A percentile compares a stretch with the other conserved stretches of the same genome.
These are phyloP conservation scores for Oedothorax gibbosus DNA, from an alignment of 1,140 invertebrate species.

Conservation along the genomic window DNA sequence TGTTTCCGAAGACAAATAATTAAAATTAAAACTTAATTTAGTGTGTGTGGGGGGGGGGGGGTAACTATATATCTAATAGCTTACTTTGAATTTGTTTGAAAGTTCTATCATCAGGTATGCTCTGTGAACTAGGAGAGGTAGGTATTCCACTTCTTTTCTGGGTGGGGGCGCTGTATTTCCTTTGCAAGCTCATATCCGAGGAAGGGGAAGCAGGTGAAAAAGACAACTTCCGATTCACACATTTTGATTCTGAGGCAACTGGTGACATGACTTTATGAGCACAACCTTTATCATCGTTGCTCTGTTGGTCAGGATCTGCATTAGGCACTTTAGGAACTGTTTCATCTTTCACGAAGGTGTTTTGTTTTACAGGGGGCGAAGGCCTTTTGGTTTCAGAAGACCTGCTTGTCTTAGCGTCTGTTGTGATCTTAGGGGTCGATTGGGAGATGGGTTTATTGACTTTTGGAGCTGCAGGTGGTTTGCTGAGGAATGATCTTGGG, in stretches of 20 bases:
- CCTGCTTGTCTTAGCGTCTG: not conserved
- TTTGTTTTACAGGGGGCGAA: constrained; percentile 79
- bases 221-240: constrained; percentile 21
- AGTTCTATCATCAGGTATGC: constrained; percentile 26
- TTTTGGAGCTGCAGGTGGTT: constrained; percentile 13
- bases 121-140: constrained; percentile 39
- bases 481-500: constrained; percentile 49
- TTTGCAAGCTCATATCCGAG: constrained; percentile 31
- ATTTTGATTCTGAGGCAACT: constrained; percentile 19
- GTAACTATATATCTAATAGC: not conserved
- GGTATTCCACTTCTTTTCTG: constrained; percentile 14
- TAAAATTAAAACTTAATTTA: too few species aligned
- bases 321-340: constrained; percentile 69
- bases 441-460: not conserved
- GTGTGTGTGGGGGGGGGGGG: too few species aligned
- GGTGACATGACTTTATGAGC: constrained; percentile 7
- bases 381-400: constrained; percentile 49
- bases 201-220: constrained; percentile 25
- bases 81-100: constrained; percentile 42
- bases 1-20: too few species aligned
- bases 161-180: constrained; percentile 51
- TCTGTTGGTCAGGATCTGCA: constrained; percentile 25
- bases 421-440: not conserved
- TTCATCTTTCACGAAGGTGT: constrained; percentile 89
- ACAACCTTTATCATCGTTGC: constrained; percentile 34